These are phyloP conservation scores for Crotalus viridis DNA, from an alignment of 2,113 vertebrate genomes.

Conservation along the genomic window DNA sequence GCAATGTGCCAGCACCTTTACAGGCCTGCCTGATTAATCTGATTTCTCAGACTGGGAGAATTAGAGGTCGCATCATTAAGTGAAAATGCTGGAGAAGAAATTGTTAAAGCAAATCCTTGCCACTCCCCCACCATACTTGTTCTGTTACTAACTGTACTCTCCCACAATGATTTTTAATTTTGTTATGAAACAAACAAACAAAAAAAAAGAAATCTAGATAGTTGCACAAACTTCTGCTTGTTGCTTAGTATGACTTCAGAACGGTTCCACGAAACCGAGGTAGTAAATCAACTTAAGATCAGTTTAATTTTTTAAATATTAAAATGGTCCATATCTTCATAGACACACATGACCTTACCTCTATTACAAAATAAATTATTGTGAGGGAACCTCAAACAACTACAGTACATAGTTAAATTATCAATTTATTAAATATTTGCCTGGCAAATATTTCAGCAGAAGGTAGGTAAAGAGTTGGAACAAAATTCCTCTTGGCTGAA, in stretches of 20 bases:
- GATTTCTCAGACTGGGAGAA: not conserved
- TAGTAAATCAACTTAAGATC: not conserved
- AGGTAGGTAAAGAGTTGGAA: slow-evolving; percentile 70
- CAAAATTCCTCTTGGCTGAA: slow-evolving; percentile 68
- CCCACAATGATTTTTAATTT: not conserved
- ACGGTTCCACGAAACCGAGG: not conserved
- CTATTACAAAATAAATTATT: slow-evolving; percentile 26
- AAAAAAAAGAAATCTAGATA: not conserved
- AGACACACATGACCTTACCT: not conserved
- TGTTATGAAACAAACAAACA: not conserved
- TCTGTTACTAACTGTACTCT: not conserved
- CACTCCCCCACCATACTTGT: not conserved
- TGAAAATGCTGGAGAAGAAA: not conserved
- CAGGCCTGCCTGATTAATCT: not conserved
- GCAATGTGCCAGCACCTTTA: not conserved
- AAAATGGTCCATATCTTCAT: not conserved
- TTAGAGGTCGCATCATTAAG: not conserved
- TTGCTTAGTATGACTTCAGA: not conserved
- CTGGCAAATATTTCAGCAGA: slow-evolving; percentile 66
- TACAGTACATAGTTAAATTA: slow-evolving; percentile 35
- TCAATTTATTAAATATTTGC: slow-evolving; percentile 59
- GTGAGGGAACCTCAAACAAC: slow-evolving; percentile 42
- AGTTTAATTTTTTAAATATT: not conserved
- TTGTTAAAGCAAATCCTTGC: not conserved
- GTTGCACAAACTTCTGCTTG: not conserved